Conservation (phyloP, 2,797 vertebrate genomes). For the Pitangus sulphuratus region DNA sequence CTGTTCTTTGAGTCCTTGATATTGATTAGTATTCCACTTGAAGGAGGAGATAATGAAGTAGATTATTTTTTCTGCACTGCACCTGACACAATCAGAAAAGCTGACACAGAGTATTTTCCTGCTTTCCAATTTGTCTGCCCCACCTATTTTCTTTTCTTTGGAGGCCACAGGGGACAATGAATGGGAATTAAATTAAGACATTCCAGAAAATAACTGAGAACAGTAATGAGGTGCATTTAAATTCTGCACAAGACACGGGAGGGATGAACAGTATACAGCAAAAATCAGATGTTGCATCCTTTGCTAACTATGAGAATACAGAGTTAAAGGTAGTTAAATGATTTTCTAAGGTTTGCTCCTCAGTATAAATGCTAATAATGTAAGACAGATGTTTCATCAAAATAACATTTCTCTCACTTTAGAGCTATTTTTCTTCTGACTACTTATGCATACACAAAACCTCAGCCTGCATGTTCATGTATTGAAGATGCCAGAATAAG, state of each 20-base stretch:
- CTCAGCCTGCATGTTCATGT: background rate
- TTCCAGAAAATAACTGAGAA: constrained; percentile 31
- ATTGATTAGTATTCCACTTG: constrained; percentile 50
- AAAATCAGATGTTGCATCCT: background rate
- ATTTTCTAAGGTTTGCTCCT: background rate
- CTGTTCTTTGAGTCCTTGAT: constrained; percentile 25
- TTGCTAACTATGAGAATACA: background rate
- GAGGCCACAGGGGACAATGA: background rate
- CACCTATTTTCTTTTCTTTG: constrained; percentile 35
- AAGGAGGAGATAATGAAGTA: constrained; percentile 31
- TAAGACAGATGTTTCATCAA: constrained; percentile 14
- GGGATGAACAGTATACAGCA: background rate
- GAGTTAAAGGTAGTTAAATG: background rate
- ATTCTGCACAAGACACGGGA: background rate
- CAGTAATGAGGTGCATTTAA: background rate
- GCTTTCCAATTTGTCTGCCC: background rate
- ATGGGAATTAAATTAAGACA: constrained; percentile 36
- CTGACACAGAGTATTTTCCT: constrained; percentile 33
- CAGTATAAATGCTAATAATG: background rate
- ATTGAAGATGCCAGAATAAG: background rate
- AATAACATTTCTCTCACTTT: background rate
- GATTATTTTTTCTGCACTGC: constrained; percentile 40
- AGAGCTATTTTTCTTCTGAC: background rate
- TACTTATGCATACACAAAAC: background rate
- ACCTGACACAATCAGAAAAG: constrained; percentile 50